Evolutionary conservation across 2,113 vertebrate genomes (phyloP).

Genomic region (Tapirus terrestris): DNA sequence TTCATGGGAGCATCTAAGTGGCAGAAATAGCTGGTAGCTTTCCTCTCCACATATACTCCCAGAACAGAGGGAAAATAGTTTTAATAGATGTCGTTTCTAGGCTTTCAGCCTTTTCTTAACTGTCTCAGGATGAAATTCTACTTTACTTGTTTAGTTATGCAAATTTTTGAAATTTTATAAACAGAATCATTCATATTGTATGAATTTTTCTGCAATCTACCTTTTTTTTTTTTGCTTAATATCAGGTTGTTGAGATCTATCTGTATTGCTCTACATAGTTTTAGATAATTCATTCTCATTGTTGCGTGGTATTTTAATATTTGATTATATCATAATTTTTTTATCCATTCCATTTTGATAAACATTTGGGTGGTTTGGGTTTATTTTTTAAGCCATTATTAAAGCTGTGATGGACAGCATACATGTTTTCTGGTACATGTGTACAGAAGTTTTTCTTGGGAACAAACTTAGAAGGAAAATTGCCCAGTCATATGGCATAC

Average conservation of each 20-base stretch:
- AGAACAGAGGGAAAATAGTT: neutral
- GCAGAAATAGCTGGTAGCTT: constrained; percentile 33
- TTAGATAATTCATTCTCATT: neutral
- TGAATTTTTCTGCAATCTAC: neutral
- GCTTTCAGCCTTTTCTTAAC: neutral
- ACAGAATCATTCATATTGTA: neutral
- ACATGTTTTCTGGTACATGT: no score
- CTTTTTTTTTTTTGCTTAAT: neutral
- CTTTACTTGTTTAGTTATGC: neutral
- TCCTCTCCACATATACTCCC: neutral
- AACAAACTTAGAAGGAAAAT: neutral
- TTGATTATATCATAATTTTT: neutral
- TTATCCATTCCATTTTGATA: neutral
- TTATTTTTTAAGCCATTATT: neutral
- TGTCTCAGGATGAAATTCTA: constrained; percentile 5
- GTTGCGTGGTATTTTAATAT: neutral
- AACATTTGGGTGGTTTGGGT: neutral
- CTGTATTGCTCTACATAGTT: neutral
- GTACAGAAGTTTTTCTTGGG: neutral
- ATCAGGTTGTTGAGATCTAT: neutral
- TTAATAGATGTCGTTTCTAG: constrained; percentile 31
- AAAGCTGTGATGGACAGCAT: neutral
- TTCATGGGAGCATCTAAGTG: neutral
- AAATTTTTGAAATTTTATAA: constrained; percentile 1
- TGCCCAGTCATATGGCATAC: neutral